A percentile compares a stretch with the other conserved stretches of the same genome.
Evolutionary conservation across 2,113 vertebrate species (phyloP).

Genomic region (Entelurus aequoreus): DNA sequence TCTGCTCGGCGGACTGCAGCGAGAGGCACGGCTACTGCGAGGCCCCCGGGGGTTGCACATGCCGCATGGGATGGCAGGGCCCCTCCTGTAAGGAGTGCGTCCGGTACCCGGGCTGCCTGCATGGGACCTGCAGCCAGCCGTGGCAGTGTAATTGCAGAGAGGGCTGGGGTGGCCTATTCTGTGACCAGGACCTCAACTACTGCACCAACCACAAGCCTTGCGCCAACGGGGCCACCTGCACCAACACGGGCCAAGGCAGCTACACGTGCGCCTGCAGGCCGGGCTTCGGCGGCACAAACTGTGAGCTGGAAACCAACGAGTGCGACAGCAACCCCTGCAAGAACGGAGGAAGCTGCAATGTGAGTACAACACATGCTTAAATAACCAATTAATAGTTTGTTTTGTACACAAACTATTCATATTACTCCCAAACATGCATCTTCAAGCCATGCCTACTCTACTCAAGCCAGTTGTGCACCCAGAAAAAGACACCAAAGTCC

Average conservation of each 20-base stretch:
- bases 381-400: no score
- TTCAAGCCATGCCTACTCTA: no score
- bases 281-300: constrained; percentile 72
- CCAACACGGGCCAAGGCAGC: constrained; percentile 73
- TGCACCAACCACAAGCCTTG: constrained; percentile 84
- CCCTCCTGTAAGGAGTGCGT: constrained; percentile 78
- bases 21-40: constrained; percentile 84
- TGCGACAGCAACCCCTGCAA: constrained; percentile 88
- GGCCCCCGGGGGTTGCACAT: constrained; percentile 80
- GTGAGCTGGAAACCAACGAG: constrained; percentile 79
- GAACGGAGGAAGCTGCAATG: constrained; percentile 88
- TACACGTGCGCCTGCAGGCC: constrained; percentile 79
- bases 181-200: constrained; percentile 83
- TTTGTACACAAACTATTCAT: no score
- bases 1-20: constrained; percentile 80
- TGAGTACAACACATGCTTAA: constrained; percentile 56
- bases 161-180: constrained; percentile 85
- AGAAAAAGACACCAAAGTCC: no score
- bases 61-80: constrained; percentile 86
- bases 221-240: constrained; percentile 76
- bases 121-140: constrained; percentile 78
- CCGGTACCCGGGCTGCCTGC: constrained; percentile 80
- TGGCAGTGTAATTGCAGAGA: constrained; percentile 82
- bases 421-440: no score
- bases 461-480: no score